Percentiles rank a stretch among this genome's conserved stretches.
phyloP scores from a whole-genome alignment of 2,797 vertebrate genomes.

The Chromis chromis region DNA sequence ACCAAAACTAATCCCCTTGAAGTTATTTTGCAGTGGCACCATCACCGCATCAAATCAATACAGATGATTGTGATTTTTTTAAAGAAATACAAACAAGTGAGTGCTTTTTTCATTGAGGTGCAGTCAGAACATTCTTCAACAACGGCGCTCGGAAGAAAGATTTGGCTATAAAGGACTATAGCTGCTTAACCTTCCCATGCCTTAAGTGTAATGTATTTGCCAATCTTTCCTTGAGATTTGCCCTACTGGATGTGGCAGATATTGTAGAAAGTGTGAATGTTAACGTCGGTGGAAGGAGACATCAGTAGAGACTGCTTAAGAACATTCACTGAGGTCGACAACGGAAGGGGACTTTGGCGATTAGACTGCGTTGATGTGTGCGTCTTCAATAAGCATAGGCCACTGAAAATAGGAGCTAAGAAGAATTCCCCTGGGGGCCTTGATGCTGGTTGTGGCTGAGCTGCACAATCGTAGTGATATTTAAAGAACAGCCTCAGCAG shows the following conservation, averaged over 20 bases:
- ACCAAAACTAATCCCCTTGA: too few relatives aligned
- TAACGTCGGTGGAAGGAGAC: not conserved
- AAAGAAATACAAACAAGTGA: too few relatives aligned
- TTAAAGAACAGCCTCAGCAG: not conserved
- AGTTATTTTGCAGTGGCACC: too few relatives aligned
- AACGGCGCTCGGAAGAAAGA: too few relatives aligned
- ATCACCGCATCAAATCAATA: too few relatives aligned
- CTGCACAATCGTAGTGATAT: not conserved
- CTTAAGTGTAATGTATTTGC: not conserved
- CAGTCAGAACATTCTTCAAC: too few relatives aligned
- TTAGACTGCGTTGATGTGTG: fast-evolving
- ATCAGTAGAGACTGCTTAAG: not conserved
- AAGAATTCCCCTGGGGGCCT: not conserved
- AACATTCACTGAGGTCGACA: not conserved
- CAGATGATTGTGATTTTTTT: too few relatives aligned
- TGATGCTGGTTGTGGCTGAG: too few relatives aligned
- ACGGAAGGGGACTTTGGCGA: not conserved
- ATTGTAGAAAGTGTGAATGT: not conserved
- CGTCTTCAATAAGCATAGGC: not conserved
- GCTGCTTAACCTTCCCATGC: not conserved
- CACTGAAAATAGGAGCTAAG: not conserved
- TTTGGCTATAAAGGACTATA: too few relatives aligned
- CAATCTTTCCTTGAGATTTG: not conserved
- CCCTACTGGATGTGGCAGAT: not conserved
- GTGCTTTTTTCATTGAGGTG: too few relatives aligned